phyloP scores from a whole-genome alignment of 2,113 vertebrate genomes.

The Genyomyrus donnyi region DNA sequence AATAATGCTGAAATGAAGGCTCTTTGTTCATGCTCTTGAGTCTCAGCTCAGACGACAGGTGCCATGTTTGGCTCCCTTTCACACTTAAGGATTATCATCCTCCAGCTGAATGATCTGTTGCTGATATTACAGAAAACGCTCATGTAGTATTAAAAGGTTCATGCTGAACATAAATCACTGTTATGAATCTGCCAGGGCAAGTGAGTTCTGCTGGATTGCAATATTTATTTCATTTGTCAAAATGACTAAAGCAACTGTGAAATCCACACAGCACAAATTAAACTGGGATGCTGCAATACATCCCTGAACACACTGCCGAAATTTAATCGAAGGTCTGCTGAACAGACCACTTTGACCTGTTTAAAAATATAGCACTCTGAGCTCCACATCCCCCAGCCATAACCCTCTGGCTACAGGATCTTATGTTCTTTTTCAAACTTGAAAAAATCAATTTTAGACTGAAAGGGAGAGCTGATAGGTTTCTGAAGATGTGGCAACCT shows the following conservation, averaged over 20 bases:
- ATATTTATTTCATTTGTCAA: slow-evolving; percentile 70
- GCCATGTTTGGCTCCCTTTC: background rate
- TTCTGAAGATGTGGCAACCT: too few species aligned
- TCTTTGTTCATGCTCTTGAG: background rate
- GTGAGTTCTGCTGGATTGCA: slow-evolving; percentile 55
- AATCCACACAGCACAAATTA: slow-evolving; percentile 58
- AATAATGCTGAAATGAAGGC: background rate
- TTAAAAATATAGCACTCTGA: background rate
- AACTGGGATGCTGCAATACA: slow-evolving; percentile 52
- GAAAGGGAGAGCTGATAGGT: too few species aligned
- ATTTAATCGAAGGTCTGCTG: background rate
- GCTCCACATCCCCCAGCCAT: background rate
- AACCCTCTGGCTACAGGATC: too few species aligned
- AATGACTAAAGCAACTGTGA: slow-evolving; percentile 46
- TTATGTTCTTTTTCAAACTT: too few species aligned
- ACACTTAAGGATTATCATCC: background rate
- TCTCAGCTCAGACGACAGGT: background rate
- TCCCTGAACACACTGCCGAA: slow-evolving; percentile 27
- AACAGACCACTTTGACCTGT: background rate
- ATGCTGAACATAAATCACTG: slow-evolving; percentile 61
- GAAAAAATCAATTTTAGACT: too few species aligned
- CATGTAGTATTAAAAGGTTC: background rate
- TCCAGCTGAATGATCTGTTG: background rate
- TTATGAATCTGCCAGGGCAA: slow-evolving; percentile 45
- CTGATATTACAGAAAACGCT: background rate